phyloP scores from a whole-genome alignment of 2,113 vertebrate genomes.

The Emydocephalus ijimae region DNA sequence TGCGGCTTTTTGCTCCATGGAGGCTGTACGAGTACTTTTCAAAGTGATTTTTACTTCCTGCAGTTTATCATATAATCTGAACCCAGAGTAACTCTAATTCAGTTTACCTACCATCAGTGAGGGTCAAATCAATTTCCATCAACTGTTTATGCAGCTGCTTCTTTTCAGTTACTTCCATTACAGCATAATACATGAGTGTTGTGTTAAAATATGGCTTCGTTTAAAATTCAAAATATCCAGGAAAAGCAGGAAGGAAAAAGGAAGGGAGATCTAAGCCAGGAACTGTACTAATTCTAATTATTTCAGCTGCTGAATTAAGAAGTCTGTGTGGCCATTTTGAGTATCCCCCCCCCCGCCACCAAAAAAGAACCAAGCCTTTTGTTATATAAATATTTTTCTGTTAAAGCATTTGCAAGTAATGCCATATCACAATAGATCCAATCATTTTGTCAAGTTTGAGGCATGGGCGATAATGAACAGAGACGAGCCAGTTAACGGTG shows the following conservation, averaged over 20 bases:
- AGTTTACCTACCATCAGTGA: background rate
- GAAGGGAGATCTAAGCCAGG: background rate
- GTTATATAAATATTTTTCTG: background rate
- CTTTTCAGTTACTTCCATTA: background rate
- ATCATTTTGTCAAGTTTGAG: no score
- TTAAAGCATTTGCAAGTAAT: background rate
- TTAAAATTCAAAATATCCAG: background rate
- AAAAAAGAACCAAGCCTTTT: background rate
- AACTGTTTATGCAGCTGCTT: background rate
- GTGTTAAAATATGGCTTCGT: background rate
- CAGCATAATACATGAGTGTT: background rate
- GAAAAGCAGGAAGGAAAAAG: background rate
- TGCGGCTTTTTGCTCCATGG: background rate
- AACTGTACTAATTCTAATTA: background rate
- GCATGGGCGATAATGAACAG: no score
- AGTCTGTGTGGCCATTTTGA: background rate
- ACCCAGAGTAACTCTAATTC: background rate
- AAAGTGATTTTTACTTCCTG: background rate
- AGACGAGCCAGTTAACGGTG: no score
- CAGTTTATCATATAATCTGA: background rate
- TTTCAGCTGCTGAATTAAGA: background rate
- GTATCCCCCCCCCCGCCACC: background rate
- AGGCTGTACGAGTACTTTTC: background rate
- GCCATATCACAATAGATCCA: background rate
- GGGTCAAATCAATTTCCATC: background rate